Evolutionary conservation across 2,113 vertebrate genomes (phyloP).

Genomic region (Isichthys henryi): DNA sequence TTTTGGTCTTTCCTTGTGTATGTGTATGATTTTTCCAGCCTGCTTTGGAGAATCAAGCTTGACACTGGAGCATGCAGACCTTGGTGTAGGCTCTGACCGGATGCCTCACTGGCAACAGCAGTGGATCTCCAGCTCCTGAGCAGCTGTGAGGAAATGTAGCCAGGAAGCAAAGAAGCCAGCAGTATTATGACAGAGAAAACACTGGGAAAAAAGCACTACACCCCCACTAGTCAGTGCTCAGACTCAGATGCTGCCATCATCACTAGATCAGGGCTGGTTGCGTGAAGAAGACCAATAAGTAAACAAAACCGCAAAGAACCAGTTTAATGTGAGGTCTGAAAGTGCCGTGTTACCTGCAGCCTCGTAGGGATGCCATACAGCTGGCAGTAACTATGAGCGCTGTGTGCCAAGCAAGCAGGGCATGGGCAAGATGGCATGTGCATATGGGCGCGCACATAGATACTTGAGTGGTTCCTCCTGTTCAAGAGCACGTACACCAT

Average conservation of each 20-base stretch:
- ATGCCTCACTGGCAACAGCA: background rate
- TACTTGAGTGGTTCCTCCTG: conserved; percentile 27
- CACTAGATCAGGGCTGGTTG: background rate
- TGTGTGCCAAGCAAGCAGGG: conserved; percentile 12
- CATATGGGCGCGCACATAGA: background rate
- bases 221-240: background rate
- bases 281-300: conserved; percentile 1
- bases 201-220: conserved; percentile 1
- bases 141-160: conserved; percentile 10
- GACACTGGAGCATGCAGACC: background rate
- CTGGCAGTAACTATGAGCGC: background rate
- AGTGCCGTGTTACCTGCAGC: background rate
- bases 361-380: background rate
- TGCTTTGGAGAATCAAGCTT: background rate
- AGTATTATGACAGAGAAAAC: background rate
- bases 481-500: background rate
- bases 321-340: conserved; percentile 7
- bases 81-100: background rate
- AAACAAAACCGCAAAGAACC: conserved; percentile 1
- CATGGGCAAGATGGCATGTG: background rate
- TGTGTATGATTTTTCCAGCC: background rate
- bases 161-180: conserved; percentile 16
- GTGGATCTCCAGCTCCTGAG: background rate
- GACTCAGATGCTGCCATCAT: background rate
- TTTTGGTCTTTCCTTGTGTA: background rate